Evolutionary conservation across 2,888 invertebrate genomes (phyloP).

Genomic region (Oegoconia quadripuncta): DNA sequence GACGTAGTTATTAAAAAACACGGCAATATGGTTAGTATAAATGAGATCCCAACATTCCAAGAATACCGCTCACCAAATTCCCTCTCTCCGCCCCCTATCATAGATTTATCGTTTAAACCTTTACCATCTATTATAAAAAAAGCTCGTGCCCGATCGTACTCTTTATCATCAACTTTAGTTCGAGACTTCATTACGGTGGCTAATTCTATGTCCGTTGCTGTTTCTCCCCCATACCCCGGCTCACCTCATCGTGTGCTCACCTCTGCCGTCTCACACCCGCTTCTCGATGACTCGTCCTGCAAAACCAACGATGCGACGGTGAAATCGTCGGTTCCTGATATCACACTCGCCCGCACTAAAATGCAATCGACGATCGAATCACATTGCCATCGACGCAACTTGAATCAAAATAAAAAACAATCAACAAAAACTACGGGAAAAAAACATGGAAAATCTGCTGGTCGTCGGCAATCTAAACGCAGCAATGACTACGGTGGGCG

Average conservation of each 20-base stretch:
- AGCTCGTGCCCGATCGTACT: conserved; percentile 54
- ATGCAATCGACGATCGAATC: conserved; percentile 17
- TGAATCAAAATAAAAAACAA: conserved; percentile 43
- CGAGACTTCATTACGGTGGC: conserved; percentile 70
- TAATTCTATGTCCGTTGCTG: conserved; percentile 79
- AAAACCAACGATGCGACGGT: conserved; percentile 17
- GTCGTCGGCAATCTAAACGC: conserved; percentile 57
- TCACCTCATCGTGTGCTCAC: conserved; percentile 67
- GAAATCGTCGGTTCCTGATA: not conserved
- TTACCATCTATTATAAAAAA: conserved; percentile 58
- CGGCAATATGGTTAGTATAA: conserved; percentile 69
- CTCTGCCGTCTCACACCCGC: conserved; percentile 60
- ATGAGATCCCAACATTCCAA: conserved; percentile 72
- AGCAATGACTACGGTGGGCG: conserved; percentile 81
- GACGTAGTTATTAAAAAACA: conserved; percentile 31
- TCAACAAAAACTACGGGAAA: conserved; percentile 28
- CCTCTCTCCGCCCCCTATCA: conserved; percentile 43
- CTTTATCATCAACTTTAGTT: conserved; percentile 55
- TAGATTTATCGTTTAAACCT: conserved; percentile 49
- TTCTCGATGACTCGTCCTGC: conserved; percentile 32
- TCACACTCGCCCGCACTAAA: conserved; percentile 18
- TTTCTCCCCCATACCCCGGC: conserved; percentile 77
- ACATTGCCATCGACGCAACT: conserved; percentile 7
- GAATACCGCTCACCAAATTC: conserved; percentile 66
- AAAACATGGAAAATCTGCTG: conserved; percentile 34